Conservation (phyloP, 2,888 invertebrate genomes). For the Proisotoma minuta region DNA sequence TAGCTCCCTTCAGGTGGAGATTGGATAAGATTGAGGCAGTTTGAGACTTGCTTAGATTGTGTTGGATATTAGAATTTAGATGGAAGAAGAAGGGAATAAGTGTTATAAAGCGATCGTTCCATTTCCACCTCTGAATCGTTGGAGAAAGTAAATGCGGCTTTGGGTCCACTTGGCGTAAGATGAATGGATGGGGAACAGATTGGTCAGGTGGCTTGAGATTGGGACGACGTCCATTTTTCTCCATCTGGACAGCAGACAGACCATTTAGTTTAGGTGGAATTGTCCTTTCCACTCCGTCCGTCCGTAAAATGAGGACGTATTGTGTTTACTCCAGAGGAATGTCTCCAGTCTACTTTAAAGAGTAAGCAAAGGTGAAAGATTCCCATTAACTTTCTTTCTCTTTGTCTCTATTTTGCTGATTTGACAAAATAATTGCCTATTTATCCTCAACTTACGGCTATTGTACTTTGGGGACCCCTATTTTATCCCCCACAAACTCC, state of each 20-base stretch:
- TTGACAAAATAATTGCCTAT: conserved; percentile 48
- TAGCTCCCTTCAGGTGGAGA: no score
- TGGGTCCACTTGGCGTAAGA: no score
- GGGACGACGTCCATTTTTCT: conserved; percentile 48
- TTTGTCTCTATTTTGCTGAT: conserved; percentile 41
- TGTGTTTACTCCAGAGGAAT: conserved; percentile 24
- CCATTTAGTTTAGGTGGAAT: background rate
- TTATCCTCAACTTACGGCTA: conserved; percentile 46
- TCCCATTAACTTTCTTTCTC: conserved; percentile 39
- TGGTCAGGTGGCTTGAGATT: conserved; percentile 47
- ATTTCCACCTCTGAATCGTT: no score
- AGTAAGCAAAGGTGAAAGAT: conserved; percentile 12
- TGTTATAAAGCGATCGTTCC: no score
- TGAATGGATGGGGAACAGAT: conserved; percentile 48
- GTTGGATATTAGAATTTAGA: no score
- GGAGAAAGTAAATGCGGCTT: no score
- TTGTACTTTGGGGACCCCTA: conserved; percentile 45
- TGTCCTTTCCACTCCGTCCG: conserved; percentile 39
- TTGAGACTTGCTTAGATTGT: no score
- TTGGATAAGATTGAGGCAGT: no score
- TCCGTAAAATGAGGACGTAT: conserved; percentile 48
- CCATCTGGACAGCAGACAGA: conserved; percentile 36
- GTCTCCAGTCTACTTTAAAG: conserved; percentile 18
- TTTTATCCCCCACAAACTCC: conserved; percentile 4
- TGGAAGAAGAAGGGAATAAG: no score